These are phyloP conservation scores for Chaetophractus vellerosus DNA, from an alignment of 2,797 vertebrate species.

Conservation along the genomic window DNA sequence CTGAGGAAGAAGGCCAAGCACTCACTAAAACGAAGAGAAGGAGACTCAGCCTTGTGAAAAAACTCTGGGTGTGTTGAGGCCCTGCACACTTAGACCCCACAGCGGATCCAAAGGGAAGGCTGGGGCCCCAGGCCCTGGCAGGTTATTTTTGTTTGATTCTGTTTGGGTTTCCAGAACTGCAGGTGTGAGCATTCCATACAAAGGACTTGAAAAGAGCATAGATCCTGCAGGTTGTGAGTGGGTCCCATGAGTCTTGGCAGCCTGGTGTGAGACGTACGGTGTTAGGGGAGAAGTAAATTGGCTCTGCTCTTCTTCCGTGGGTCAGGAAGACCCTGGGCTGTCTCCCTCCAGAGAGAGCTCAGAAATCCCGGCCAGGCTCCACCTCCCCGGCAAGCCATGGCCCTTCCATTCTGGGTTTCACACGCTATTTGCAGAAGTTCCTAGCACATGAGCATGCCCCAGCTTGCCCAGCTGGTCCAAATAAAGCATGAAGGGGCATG, in stretches of 20 bases:
- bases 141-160: constrained; percentile 12
- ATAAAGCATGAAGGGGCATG: constrained; percentile 72
- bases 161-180: not conserved
- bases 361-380: constrained; percentile 42
- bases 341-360: not conserved
- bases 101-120: not conserved
- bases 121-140: not conserved
- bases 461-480: constrained; percentile 79
- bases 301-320: constrained; percentile 44
- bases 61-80: not conserved
- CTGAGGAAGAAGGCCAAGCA: not conserved
- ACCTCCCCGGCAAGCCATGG: not conserved
- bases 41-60: not conserved
- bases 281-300: not conserved
- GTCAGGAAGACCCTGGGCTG: not conserved
- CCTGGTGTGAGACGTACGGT: not conserved
- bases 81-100: not conserved
- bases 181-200: not conserved
- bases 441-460: constrained; percentile 71
- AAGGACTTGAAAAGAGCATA: constrained; percentile 23
- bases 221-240: not conserved
- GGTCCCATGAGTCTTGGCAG: not conserved
- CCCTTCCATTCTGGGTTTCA: constrained; percentile 80
- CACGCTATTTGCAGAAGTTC: constrained; percentile 82
- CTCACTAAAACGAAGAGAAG: not conserved